Evolutionary conservation across 1,140 invertebrate species (phyloP).

Genomic region (Vollenhovia emeryi): DNA sequence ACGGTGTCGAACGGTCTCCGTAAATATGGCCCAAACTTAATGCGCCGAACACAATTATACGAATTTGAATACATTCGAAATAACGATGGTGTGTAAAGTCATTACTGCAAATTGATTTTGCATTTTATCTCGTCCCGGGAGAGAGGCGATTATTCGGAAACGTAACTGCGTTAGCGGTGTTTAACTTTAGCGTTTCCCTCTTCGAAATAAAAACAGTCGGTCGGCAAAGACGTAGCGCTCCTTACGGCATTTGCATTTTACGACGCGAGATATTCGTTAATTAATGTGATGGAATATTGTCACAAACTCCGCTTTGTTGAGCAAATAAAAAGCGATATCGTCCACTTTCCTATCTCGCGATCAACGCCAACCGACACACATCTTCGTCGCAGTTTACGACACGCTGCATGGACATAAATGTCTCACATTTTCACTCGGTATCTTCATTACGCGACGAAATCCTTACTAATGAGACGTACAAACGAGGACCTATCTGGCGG

Average conservation of each 20-base stretch:
- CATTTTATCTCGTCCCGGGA: constrained; percentile 4
- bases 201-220: neutral
- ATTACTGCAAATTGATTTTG: constrained; percentile 30
- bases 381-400: neutral
- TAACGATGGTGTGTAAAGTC: constrained; percentile 19
- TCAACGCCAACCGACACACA: neutral
- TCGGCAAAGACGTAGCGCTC: neutral
- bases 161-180: constrained; percentile 20
- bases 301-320: neutral
- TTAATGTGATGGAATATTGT: neutral
- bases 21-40: constrained; percentile 32
- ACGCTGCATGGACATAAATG: neutral
- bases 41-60: constrained; percentile 38
- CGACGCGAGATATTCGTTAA: neutral
- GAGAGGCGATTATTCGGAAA: constrained; percentile 2
- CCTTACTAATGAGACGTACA: constrained; percentile 62
- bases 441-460: constrained; percentile 51
- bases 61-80: constrained; percentile 34
- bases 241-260: neutral
- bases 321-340: neutral
- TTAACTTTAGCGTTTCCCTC: neutral
- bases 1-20: neutral
- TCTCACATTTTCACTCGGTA: neutral
- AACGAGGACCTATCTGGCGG: constrained; percentile 29
- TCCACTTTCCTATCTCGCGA: neutral